These are phyloP conservation scores for Rhopalosiphum maidis DNA, from an alignment of 1,140 invertebrate genomes.

Conservation along the genomic window DNA sequence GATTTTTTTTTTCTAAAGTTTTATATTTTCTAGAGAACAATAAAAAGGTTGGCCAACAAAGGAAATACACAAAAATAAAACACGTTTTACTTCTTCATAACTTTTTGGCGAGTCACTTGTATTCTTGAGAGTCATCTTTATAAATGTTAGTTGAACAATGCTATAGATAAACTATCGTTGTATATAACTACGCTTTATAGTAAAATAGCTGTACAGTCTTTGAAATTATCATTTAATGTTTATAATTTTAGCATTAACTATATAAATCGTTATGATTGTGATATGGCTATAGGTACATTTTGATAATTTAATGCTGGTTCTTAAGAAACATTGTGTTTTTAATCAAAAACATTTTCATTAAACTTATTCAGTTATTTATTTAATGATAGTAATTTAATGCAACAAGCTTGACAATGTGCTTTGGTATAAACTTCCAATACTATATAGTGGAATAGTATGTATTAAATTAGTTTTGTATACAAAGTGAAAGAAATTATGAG, in stretches of 20 bases:
- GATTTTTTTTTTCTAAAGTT: not conserved
- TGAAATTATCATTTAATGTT: not conserved
- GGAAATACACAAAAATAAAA: not conserved
- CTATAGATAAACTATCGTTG: not conserved
- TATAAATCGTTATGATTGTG: not conserved
- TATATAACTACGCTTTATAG: not conserved
- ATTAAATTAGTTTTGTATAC: not conserved
- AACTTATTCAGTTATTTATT: not conserved
- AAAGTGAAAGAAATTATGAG: not conserved
- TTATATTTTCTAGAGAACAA: not conserved
- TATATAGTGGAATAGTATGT: not conserved
- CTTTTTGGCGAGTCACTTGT: not conserved
- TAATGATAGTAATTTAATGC: not conserved
- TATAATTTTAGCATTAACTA: not conserved
- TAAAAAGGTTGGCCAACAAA: conserved; percentile 12
- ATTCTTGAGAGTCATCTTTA: not conserved
- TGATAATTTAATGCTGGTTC: not conserved
- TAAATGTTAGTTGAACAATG: not conserved
- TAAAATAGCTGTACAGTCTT: not conserved
- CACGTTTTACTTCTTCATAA: not conserved
- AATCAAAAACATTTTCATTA: not conserved
- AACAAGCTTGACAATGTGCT: not conserved
- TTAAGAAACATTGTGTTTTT: not conserved
- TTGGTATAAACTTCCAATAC: not conserved
- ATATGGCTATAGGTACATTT: not conserved